Evolutionary conservation across 2,888 invertebrate genomes (phyloP).

Genomic region (Tetramorium bicarinatum): DNA sequence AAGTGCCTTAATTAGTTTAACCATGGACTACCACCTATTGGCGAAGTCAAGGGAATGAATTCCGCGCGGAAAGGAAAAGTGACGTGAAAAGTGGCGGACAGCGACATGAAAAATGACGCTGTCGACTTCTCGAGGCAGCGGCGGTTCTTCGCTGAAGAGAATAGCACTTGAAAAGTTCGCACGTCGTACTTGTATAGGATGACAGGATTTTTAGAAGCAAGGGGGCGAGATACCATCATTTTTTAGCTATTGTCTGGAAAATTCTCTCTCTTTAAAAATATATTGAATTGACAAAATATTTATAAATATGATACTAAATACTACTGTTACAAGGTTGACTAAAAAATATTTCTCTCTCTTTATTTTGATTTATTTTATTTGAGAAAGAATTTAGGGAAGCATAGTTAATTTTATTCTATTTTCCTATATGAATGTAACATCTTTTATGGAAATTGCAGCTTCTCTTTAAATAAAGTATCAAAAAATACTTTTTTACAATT

Average conservation of each 20-base stretch:
- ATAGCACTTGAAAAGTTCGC: slow-evolving; percentile 47
- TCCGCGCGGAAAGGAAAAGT: slow-evolving; percentile 37
- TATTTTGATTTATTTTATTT: not conserved
- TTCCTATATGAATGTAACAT: not conserved
- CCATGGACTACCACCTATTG: not conserved
- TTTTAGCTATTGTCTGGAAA: slow-evolving; percentile 14
- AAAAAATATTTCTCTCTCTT: not conserved
- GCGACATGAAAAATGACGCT: slow-evolving; percentile 52
- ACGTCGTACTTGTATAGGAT: slow-evolving; percentile 26
- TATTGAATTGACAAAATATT: not conserved
- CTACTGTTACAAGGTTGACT: not conserved
- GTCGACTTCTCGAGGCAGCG: slow-evolving; percentile 15
- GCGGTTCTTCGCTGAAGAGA: slow-evolving; percentile 30
- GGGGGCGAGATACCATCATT: not conserved
- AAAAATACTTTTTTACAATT: not conserved
- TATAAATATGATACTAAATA: not conserved
- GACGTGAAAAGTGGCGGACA: slow-evolving; percentile 41
- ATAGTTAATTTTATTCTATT: not conserved
- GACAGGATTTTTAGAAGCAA: slow-evolving; percentile 33
- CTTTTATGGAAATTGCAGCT: not conserved
- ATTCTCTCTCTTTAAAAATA: not conserved
- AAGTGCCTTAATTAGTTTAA: slow-evolving; percentile 20
- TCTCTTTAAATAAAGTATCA: not conserved
- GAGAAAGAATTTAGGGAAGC: not conserved
- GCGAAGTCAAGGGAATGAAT: not conserved